These are phyloP conservation scores for Doryteuthis pealeii DNA, from an alignment of 1,140 invertebrate species.

Conservation along the genomic window DNA sequence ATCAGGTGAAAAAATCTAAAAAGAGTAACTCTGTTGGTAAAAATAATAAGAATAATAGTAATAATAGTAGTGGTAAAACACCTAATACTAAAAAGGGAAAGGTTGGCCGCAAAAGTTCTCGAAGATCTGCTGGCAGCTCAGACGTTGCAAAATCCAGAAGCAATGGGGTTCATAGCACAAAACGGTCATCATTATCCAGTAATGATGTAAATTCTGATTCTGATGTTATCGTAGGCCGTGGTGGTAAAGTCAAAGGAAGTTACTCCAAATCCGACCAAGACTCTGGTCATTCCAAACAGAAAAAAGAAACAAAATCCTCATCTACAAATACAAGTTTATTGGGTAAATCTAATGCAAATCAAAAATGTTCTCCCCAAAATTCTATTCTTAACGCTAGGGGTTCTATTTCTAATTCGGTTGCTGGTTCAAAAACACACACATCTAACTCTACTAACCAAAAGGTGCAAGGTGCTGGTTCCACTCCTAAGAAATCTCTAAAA, in stretches of 20 bases:
- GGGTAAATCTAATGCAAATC: no score
- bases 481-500: no score
- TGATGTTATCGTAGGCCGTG: not conserved
- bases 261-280: not conserved
- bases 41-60: constrained; percentile 4
- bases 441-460: no score
- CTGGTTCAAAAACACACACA: no score
- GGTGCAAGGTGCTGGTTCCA: no score
- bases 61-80: not conserved
- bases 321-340: no score
- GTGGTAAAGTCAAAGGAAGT: not conserved
- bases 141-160: not conserved
- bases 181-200: not conserved
- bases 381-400: not conserved
- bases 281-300: not conserved
- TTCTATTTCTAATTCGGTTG: not conserved
- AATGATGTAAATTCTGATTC: not conserved
- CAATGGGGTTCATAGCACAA: not conserved
- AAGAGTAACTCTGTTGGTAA: constrained; percentile 14
- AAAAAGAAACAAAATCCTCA: not conserved
- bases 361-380: not conserved
- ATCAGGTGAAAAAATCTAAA: constrained; percentile 46
- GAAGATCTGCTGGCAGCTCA: constrained; percentile 7
- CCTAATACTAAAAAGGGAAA: not conserved
- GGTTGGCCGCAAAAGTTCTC: not conserved